These are phyloP conservation scores for Stramonita haemastoma DNA, from an alignment of 2,888 invertebrate genomes.

Conservation along the genomic window DNA sequence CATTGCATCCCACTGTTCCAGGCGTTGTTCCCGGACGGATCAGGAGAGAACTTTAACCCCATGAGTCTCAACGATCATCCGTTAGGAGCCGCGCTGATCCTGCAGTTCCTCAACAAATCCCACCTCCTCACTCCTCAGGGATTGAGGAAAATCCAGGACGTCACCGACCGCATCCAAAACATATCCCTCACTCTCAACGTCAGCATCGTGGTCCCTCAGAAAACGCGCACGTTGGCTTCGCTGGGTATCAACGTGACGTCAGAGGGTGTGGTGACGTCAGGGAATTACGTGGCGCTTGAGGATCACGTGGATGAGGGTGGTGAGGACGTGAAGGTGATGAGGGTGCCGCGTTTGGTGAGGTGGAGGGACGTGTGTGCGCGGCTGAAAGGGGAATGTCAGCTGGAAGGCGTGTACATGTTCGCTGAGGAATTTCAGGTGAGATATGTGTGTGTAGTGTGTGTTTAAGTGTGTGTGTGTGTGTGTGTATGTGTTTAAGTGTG, in stretches of 20 bases:
- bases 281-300: slow-evolving; percentile 12
- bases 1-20: neutral
- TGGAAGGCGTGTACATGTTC: neutral
- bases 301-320: neutral
- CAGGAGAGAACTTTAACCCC: slow-evolving; percentile 19
- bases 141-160: neutral
- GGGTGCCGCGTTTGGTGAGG: slow-evolving; percentile 14
- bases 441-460: neutral
- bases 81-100: neutral
- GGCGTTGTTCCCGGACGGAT: slow-evolving; percentile 7
- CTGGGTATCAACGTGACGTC: slow-evolving; percentile 29
- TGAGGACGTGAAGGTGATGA: slow-evolving; percentile 16
- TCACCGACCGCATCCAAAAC: slow-evolving; percentile 19
- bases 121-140: neutral
- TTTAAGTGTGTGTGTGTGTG: neutral
- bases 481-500: neutral
- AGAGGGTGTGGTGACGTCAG: slow-evolving; percentile 27
- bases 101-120: neutral
- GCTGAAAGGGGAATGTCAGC: slow-evolving; percentile 16
- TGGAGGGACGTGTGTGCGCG: slow-evolving; percentile 23
- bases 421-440: slow-evolving; percentile 20
- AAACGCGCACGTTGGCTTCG: neutral
- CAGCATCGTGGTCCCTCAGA: neutral
- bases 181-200: slow-evolving; percentile 9
- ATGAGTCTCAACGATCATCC: slow-evolving; percentile 24